These are phyloP conservation scores for Tetheella fluctuosa DNA, from an alignment of 2,888 invertebrate species.

Conservation along the genomic window DNA sequence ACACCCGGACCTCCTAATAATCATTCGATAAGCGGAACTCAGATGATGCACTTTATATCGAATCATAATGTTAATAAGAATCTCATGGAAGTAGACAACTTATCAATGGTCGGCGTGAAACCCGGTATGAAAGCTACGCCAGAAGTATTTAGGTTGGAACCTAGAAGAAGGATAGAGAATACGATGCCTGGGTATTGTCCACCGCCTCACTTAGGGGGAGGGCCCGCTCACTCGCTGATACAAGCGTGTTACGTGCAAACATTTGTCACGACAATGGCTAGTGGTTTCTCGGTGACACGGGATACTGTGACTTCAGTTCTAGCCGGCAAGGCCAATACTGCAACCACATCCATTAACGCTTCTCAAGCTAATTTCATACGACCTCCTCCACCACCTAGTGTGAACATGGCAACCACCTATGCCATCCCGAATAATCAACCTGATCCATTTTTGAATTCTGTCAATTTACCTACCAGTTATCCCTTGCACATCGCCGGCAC, in stretches of 20 bases:
- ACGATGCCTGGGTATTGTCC: constrained; percentile 79
- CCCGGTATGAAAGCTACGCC: constrained; percentile 59
- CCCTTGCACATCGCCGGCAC: constrained; percentile 77
- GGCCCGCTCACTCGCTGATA: constrained; percentile 72
- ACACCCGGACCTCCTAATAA: constrained; percentile 69
- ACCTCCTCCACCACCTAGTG: constrained; percentile 72
- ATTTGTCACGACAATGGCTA: constrained; percentile 83
- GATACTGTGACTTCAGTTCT: constrained; percentile 92
- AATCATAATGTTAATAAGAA: constrained; percentile 80
- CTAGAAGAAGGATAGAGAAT: constrained; percentile 64
- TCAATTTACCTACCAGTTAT: constrained; percentile 76
- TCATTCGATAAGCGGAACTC: constrained; percentile 67
- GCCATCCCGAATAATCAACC: constrained; percentile 79
- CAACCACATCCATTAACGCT: constrained; percentile 89
- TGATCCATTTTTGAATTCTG: constrained; percentile 76
- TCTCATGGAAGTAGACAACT: constrained; percentile 80
- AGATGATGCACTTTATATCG: constrained; percentile 81
- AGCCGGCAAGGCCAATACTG: constrained; percentile 90
- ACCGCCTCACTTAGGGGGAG: constrained; percentile 76
- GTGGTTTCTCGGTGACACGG: constrained; percentile 90
- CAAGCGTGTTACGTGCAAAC: constrained; percentile 77
- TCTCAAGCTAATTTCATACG: constrained; percentile 77
- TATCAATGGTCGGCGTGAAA: constrained; percentile 79
- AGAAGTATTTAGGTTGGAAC: constrained; percentile 59
- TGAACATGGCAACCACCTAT: constrained; percentile 72